Base-by-base conservation (phyloP, 1,140 invertebrate species). In the Frieseomelitta varia region DNA sequence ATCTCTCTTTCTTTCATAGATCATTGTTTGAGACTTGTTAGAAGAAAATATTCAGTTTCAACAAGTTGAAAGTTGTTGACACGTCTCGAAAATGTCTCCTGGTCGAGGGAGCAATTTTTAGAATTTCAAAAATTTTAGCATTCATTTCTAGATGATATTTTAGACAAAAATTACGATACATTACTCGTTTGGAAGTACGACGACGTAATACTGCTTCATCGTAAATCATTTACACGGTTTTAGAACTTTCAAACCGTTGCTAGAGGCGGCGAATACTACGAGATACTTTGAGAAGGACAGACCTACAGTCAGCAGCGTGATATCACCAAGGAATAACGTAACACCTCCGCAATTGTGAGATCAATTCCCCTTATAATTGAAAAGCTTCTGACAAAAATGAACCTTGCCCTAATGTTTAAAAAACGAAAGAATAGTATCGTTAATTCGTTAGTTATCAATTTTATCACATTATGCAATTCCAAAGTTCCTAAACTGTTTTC, bases 201-300 rank as follows among this genome's bases (percentile, higher is more conserved):
- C 8, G 39, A 47, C 39, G 8, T 47, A 47, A 47, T 47, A 47
- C 8, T 8, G 39, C 8, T 47, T 47, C 39, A 47, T 47, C 11
- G 15, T n/a, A n/a, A 56, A 56, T 56, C 53, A 30, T 30, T 21
- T 6, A 0, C 3, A 19, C 34, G 12, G 2, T 56, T 73, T 56
- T 53, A 84, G 83, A 39, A 74, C 77, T 0, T 84, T 47, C 69
- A 84, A 84, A 68, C 56, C 81, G 0, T 8, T 84, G 56, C 15
- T 84, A 4, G 67, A 63, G 17, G 68, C 24, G 4, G 0, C 39
- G 21, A 14, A 39, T 8, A 47, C 34, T 15, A 2, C 53, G n/a
- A 14, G 0, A 11, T 53, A 4, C n/a, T 61, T 61, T 17, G 30
- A n/a, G 39, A 56, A 4, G 24, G 55, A 47, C 30, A 76, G 2